phyloP scores from a whole-genome alignment of 2,113 vertebrate species.

The Tychaedon coryphoeus region DNA sequence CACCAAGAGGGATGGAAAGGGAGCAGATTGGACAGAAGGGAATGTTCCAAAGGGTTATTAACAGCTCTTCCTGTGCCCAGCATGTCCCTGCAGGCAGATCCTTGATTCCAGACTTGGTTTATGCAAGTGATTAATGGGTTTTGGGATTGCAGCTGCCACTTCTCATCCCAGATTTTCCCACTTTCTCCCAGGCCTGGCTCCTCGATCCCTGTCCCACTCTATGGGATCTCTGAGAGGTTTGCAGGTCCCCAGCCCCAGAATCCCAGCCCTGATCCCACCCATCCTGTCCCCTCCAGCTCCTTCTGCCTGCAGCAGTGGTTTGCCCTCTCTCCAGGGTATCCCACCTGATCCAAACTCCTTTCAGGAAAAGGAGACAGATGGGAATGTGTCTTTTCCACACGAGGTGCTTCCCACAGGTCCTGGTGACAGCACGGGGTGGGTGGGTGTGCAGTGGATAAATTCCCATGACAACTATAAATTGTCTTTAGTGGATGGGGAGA shows the following conservation, averaged over 20 bases:
- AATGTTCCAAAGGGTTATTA: neutral
- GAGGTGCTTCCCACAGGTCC: neutral
- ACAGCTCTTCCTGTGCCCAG: neutral
- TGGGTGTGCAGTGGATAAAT: neutral
- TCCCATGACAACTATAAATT: neutral
- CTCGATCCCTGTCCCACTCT: neutral
- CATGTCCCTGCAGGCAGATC: neutral
- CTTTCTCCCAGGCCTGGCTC: neutral
- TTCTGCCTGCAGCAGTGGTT: neutral
- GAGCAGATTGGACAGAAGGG: neutral
- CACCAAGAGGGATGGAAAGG: neutral
- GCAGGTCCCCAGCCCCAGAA: neutral
- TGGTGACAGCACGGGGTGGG: neutral
- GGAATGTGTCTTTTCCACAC: neutral
- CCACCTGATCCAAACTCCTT: neutral
- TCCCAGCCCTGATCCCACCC: neutral
- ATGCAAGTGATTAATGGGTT: neutral
- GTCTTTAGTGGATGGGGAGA: neutral
- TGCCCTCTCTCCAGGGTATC: accelerated
- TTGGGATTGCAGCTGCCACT: neutral
- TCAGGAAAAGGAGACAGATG: neutral
- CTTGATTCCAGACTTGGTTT: neutral
- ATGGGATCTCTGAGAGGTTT: neutral
- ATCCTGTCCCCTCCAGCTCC: neutral
- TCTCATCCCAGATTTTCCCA: neutral